These are phyloP conservation scores for Bombus soroeensis DNA, from an alignment of 1,140 invertebrate species.

Conservation along the genomic window DNA sequence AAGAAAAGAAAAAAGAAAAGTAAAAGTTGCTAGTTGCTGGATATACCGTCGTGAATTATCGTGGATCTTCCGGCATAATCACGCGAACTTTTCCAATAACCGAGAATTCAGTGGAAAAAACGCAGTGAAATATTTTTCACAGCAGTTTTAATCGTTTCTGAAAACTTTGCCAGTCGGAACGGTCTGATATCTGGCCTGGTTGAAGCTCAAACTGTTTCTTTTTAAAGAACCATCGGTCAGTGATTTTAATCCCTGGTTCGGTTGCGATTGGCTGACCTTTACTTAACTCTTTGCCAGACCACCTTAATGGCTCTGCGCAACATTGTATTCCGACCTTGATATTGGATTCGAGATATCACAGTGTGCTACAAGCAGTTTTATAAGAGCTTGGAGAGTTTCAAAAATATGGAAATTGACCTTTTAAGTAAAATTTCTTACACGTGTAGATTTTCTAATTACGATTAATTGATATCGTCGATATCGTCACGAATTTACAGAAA, in stretches of 20 bases:
- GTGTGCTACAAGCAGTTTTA: background rate
- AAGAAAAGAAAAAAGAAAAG: background rate
- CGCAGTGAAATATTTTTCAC: background rate
- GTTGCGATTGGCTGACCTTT: background rate
- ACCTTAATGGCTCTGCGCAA: background rate
- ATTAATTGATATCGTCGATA: too few species aligned
- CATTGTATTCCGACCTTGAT: background rate
- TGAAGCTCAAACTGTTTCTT: background rate
- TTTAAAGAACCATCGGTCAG: background rate
- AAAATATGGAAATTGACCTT: too few species aligned
- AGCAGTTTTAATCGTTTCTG: conserved; percentile 27
- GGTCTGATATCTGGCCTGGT: background rate
- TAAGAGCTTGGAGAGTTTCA: background rate
- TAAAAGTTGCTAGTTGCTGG: background rate
- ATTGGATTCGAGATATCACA: background rate
- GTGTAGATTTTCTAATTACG: too few species aligned
- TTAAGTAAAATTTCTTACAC: too few species aligned
- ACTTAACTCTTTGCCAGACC: background rate
- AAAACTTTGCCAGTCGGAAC: background rate
- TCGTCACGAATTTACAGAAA: too few species aligned
- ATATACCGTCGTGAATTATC: background rate
- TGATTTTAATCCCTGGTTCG: background rate
- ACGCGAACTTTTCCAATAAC: background rate
- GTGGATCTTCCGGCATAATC: background rate
- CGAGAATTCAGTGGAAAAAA: background rate